phyloP scores from a whole-genome alignment of 2,113 vertebrate species.

The Centropus unirufus region DNA sequence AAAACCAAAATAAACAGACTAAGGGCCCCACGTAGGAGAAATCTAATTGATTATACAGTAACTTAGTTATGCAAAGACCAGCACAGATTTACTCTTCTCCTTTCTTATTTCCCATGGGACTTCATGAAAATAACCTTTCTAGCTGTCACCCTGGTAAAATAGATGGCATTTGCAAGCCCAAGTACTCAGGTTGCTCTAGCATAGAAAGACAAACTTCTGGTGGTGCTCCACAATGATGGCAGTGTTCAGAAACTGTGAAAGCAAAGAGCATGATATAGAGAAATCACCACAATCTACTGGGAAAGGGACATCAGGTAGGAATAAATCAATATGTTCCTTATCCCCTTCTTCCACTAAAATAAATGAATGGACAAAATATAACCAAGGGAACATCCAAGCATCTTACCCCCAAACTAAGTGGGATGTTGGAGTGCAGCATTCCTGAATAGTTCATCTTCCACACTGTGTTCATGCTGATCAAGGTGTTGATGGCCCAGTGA shows the following conservation, averaged over 20 bases:
- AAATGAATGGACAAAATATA: background rate
- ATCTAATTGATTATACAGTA: background rate
- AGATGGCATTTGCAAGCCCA: conserved; percentile 10
- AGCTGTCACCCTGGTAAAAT: conserved; percentile 7
- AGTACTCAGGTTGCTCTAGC: background rate
- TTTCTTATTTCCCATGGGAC: background rate
- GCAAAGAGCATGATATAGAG: background rate
- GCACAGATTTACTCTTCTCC: conserved; percentile 5
- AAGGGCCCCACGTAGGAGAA: background rate
- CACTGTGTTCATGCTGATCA: too few relatives aligned
- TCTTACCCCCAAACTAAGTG: too few relatives aligned
- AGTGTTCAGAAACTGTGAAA: background rate
- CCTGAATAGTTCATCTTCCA: too few relatives aligned
- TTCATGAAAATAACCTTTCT: conserved; percentile 23
- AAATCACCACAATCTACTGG: background rate
- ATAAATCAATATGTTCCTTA: background rate
- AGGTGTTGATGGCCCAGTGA: too few relatives aligned
- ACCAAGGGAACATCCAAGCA: too few relatives aligned
- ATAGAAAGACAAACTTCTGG: background rate
- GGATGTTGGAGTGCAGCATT: too few relatives aligned
- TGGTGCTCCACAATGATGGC: background rate
- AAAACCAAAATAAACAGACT: background rate
- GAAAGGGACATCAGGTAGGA: background rate
- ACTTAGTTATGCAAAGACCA: background rate
- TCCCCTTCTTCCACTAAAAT: background rate